Percentiles rank a stretch among this genome's conserved stretches.
These are phyloP conservation scores for Drosophila bifasciata DNA, from an alignment of 1,140 invertebrate genomes.

Conservation along the genomic window DNA sequence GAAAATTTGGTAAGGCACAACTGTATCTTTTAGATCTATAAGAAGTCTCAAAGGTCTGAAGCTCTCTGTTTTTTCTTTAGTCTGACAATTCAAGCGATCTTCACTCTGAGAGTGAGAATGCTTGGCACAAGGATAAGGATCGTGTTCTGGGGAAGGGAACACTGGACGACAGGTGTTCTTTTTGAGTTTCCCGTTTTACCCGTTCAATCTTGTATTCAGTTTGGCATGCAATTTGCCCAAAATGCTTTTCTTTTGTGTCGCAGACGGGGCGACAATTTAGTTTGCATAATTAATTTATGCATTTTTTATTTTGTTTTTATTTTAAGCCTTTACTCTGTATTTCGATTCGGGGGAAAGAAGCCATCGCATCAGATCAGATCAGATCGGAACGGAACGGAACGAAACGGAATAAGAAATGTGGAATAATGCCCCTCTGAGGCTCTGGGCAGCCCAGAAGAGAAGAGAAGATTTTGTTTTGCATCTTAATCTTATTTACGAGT, in stretches of 20 bases:
- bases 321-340: conserved; percentile 17
- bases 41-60: no score
- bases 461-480: conserved; percentile 23
- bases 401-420: conserved; percentile 29
- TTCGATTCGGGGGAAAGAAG: background rate
- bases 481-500: conserved; percentile 18
- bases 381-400: background rate
- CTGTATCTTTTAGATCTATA: no score
- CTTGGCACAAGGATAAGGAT: background rate
- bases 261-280: conserved; percentile 36
- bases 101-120: background rate
- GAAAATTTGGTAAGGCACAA: no score
- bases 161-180: conserved; percentile 24
- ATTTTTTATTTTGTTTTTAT: conserved; percentile 12
- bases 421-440: conserved; percentile 49
- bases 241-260: conserved; percentile 10
- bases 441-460: background rate
- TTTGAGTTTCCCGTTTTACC: conserved; percentile 10
- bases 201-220: background rate
- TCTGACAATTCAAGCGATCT: no score
- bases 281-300: conserved; percentile 60
- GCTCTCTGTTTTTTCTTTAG: no score
- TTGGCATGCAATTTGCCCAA: conserved; percentile 7
- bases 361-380: conserved; percentile 2
- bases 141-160: conserved; percentile 5